Conservation (phyloP, 2,113 vertebrate species). For the Thinocorus orbignyianus region DNA sequence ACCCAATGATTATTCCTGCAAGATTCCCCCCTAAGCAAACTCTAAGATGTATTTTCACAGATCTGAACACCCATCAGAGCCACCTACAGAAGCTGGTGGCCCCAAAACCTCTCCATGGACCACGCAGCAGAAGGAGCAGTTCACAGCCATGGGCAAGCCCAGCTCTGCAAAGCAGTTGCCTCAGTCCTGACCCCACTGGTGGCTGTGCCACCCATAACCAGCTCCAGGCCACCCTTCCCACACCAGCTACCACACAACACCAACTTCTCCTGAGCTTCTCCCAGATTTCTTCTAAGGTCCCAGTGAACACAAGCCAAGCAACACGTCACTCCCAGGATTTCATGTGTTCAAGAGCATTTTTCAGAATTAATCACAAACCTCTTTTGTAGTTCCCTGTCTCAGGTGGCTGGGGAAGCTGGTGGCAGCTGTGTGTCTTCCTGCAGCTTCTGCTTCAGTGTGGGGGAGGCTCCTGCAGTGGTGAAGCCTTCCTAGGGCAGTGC, state of each 20-base stretch:
- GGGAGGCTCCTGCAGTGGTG: background rate
- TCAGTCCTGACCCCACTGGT: rapidly evolving
- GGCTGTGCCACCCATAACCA: background rate
- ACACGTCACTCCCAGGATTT: background rate
- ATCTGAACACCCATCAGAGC: background rate
- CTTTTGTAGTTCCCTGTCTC: background rate
- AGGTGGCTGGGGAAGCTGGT: background rate
- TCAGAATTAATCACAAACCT: background rate
- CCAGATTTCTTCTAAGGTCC: background rate
- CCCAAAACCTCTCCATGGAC: background rate
- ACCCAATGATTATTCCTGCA: background rate
- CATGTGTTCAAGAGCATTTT: background rate
- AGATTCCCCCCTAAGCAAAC: background rate
- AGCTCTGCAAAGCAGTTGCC: background rate
- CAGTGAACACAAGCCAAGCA: background rate
- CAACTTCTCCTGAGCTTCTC: background rate
- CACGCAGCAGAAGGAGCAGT: rapidly evolving
- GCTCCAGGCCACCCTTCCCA: rapidly evolving
- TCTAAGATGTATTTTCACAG: rapidly evolving
- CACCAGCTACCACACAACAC: background rate
- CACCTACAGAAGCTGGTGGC: background rate
- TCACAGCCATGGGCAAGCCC: rapidly evolving
- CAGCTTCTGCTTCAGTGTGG: background rate
- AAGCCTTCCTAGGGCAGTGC: background rate
- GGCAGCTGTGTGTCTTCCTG: background rate